Evolutionary conservation across 1,140 invertebrate species (phyloP).

Genomic region (Aethina tumida): DNA sequence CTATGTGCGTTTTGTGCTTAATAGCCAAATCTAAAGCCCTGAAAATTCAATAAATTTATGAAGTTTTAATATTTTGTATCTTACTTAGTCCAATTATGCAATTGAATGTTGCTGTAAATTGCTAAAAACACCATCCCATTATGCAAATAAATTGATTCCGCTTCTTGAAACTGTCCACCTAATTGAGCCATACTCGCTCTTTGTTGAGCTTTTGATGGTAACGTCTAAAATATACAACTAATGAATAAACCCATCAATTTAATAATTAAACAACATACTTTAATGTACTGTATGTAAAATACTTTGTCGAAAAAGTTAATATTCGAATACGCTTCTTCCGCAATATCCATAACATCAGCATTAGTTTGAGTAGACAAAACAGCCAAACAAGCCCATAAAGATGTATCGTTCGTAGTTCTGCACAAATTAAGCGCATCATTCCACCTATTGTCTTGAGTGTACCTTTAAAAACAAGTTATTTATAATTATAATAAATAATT

Average conservation of each 20-base stretch:
- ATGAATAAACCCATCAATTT: no score
- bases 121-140: constrained; percentile 67
- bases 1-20: constrained; percentile 68
- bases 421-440: constrained; percentile 68
- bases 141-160: constrained; percentile 73
- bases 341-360: constrained; percentile 58
- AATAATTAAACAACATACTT: constrained; percentile 38
- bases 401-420: constrained; percentile 70
- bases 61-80: constrained; percentile 1
- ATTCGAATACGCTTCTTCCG: constrained; percentile 89
- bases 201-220: constrained; percentile 47
- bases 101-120: constrained; percentile 67
- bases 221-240: constrained; percentile 36
- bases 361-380: constrained; percentile 71
- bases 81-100: constrained; percentile 78
- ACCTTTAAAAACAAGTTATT: constrained; percentile 17
- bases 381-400: constrained; percentile 83
- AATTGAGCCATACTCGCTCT: constrained; percentile 74
- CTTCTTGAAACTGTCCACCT: constrained; percentile 66
- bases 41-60: constrained; percentile 17
- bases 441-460: constrained; percentile 55
- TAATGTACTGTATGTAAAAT: constrained; percentile 75
- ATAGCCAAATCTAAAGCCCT: constrained; percentile 77
- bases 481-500: constrained; percentile 2
- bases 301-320: constrained; percentile 89